Conservation (phyloP, 2,113 vertebrate species). For the Barbus barbus region DNA sequence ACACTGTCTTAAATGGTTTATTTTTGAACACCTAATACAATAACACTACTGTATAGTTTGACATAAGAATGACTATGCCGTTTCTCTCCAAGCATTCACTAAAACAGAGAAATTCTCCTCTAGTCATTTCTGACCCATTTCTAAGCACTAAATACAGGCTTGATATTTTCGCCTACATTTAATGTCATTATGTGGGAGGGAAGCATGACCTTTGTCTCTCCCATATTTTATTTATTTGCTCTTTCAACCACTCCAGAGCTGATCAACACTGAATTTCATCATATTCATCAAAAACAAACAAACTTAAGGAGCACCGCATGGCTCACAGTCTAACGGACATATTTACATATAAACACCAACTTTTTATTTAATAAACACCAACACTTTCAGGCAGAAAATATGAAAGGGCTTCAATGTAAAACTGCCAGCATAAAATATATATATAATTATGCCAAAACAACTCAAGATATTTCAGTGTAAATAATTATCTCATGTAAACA, state of each 20-base stretch:
- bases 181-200: conserved; percentile 10
- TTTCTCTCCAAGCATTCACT: not conserved
- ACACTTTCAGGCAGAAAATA: not conserved
- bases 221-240: conserved; percentile 9
- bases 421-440: no score
- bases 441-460: not conserved
- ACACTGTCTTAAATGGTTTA: not conserved
- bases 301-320: not conserved
- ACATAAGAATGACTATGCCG: not conserved
- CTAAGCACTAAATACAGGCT: not conserved
- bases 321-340: not conserved
- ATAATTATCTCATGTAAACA: not conserved
- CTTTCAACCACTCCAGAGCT: not conserved
- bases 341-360: not conserved
- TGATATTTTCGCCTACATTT: conserved; percentile 23
- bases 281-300: conserved; percentile 1
- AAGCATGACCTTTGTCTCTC: conserved; percentile 23
- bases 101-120: not conserved
- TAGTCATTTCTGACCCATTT: conserved; percentile 6
- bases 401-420: not conserved
- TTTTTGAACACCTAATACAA: not conserved
- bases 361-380: not conserved
- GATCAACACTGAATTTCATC: not conserved
- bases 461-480: not conserved
- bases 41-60: not conserved